phyloP scores from a whole-genome alignment of 1,140 invertebrate species.

The Caenorhabditis brenneri region DNA sequence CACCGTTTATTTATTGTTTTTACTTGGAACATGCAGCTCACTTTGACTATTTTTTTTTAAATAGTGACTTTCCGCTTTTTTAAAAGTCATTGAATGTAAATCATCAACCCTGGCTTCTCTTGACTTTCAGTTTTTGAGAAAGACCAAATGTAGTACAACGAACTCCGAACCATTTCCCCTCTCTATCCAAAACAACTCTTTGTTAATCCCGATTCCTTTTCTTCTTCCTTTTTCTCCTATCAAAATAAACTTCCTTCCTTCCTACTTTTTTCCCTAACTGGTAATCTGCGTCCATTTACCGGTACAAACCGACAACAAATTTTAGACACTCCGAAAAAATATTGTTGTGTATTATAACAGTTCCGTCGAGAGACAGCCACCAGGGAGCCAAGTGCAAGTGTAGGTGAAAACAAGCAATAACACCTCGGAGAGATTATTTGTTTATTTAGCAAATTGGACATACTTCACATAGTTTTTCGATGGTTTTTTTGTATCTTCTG shows the following conservation, averaged over 20 bases:
- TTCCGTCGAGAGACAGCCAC: neutral
- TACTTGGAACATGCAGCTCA: too few species aligned
- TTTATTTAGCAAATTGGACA: neutral
- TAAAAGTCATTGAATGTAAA: too few species aligned
- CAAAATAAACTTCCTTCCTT: conserved; percentile 4
- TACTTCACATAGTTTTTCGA: neutral
- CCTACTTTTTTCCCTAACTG: neutral
- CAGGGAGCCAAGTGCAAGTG: neutral
- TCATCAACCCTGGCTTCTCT: too few species aligned
- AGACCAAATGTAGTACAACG: neutral
- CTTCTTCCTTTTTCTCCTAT: neutral
- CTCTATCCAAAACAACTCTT: neutral
- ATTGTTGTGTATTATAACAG: neutral
- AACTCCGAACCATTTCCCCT: neutral
- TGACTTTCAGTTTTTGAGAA: too few species aligned
- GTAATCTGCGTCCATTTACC: neutral
- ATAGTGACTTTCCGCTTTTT: too few species aligned
- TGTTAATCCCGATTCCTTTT: neutral
- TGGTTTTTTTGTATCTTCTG: neutral
- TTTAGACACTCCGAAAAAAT: neutral
- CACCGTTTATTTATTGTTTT: too few species aligned
- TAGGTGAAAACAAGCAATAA: neutral
- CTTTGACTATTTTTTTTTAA: too few species aligned
- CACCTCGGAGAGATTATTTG: neutral
- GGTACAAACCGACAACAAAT: neutral